Evolutionary conservation across 2,888 invertebrate genomes (phyloP).

Genomic region (Galerucella pusilla): DNA sequence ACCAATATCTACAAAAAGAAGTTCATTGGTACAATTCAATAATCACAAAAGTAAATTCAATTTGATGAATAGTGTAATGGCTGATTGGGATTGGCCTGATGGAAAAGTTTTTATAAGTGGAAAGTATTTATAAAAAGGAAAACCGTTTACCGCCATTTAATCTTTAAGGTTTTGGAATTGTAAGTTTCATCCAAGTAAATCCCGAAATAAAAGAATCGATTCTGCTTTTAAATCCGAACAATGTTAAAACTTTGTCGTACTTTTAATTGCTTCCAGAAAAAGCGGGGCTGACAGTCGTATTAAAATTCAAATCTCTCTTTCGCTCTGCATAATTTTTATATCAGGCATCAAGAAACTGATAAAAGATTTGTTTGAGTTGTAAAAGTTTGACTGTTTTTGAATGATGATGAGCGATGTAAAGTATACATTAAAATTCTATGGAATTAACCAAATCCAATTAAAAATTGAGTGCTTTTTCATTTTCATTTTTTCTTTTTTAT

Average conservation of each 20-base stretch:
- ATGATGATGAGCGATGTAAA: conserved; percentile 63
- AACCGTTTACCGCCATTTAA: conserved; percentile 51
- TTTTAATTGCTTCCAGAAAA: conserved; percentile 55
- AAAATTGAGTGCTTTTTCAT: conserved; percentile 68
- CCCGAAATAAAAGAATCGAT: conserved; percentile 38
- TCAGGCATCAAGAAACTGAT: conserved; percentile 60
- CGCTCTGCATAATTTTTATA: conserved; percentile 61
- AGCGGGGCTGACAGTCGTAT: conserved; percentile 58
- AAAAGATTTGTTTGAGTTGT: conserved; percentile 64
- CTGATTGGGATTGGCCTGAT: neutral
- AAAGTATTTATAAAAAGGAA: conserved; percentile 11
- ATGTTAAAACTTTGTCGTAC: conserved; percentile 40
- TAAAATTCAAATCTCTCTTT: conserved; percentile 61
- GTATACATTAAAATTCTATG: conserved; percentile 66
- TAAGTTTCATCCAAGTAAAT: conserved; percentile 19
- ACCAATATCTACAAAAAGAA: too few relatives aligned
- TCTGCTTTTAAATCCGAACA: conserved; percentile 37
- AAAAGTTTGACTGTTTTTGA: conserved; percentile 60
- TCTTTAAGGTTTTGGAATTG: conserved; percentile 45
- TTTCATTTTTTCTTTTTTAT: conserved; percentile 47
- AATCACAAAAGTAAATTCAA: neutral
- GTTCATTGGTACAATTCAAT: neutral
- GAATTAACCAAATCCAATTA: conserved; percentile 68
- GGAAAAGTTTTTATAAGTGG: neutral
- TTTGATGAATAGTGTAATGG: neutral